A percentile compares a stretch with the other conserved stretches of the same genome.
Conservation (phyloP, 2,888 invertebrate genomes). For the Priapulus caudatus region DNA sequence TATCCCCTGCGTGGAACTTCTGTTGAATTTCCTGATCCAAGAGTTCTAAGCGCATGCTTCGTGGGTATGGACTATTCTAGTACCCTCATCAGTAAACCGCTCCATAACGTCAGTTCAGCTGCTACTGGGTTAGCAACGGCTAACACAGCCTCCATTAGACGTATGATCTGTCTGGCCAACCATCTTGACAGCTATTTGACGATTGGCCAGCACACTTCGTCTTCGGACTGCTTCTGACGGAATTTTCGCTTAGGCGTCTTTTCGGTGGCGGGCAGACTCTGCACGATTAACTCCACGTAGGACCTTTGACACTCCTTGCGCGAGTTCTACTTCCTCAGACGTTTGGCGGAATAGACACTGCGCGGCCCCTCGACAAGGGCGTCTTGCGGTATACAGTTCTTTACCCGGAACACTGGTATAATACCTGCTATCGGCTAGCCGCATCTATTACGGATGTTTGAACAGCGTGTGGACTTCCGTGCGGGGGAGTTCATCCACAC, state of each 20-base stretch:
- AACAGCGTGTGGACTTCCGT: slow-evolving; percentile 30
- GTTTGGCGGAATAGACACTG: too few relatives aligned
- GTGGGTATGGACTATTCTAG: too few relatives aligned
- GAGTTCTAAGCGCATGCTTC: neutral
- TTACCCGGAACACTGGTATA: slow-evolving; percentile 29
- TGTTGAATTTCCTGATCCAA: slow-evolving; percentile 17
- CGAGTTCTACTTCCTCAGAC: slow-evolving; percentile 10
- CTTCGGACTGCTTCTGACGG: too few relatives aligned
- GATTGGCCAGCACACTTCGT: too few relatives aligned
- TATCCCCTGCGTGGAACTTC: slow-evolving; percentile 19
- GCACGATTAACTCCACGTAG: slow-evolving; percentile 13
- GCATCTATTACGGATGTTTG: too few relatives aligned
- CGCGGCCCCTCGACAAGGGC: slow-evolving; percentile 24
- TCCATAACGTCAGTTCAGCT: slow-evolving; percentile 4
- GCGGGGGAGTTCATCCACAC: slow-evolving; percentile 30
- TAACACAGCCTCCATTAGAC: neutral
- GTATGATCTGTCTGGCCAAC: neutral
- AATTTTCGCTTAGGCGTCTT: slow-evolving; percentile 16
- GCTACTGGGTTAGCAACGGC: neutral
- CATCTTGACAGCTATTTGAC: neutral
- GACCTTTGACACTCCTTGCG: slow-evolving; percentile 13
- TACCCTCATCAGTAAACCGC: slow-evolving; percentile 1
- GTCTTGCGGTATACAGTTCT: slow-evolving; percentile 27
- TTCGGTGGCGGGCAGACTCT: slow-evolving; percentile 15
- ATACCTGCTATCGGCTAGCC: too few relatives aligned